These are phyloP conservation scores for Drosophila robusta DNA, from an alignment of 2,888 invertebrate genomes.

Conservation along the genomic window DNA sequence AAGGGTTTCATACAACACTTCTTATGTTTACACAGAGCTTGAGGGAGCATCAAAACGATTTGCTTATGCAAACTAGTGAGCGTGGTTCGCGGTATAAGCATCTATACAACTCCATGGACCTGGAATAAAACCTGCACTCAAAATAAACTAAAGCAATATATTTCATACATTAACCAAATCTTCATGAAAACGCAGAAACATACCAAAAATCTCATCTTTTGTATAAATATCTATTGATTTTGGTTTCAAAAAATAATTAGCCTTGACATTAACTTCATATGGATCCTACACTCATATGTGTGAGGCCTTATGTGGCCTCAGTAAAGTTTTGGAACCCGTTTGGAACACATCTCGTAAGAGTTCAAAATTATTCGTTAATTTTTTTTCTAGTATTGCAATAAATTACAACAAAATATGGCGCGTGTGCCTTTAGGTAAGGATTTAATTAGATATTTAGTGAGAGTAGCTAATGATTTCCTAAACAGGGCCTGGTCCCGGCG, in stretches of 20 bases:
- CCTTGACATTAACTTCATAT: conserved; percentile 27
- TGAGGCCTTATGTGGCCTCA: not conserved
- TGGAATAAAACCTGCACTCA: conserved; percentile 57
- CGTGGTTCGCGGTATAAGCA: conserved; percentile 82
- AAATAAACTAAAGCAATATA: conserved; percentile 43
- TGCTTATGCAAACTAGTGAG: conserved; percentile 77
- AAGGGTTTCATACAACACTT: not conserved
- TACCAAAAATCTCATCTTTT: not conserved
- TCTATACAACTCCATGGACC: conserved; percentile 83
- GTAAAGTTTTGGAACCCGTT: conserved; percentile 19
- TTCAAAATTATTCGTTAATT: conserved; percentile 54
- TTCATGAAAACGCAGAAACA: not conserved
- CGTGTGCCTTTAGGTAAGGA: conserved; percentile 63
- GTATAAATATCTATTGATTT: conserved; percentile 5
- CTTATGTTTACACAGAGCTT: conserved; percentile 54
- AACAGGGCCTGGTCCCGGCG: conserved; percentile 88
- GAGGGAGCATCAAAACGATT: conserved; percentile 80
- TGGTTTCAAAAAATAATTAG: conserved; percentile 1
- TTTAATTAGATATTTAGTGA: fast-evolving
- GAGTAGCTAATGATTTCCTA: not conserved
- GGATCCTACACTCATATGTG: not conserved
- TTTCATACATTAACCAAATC: conserved; percentile 7
- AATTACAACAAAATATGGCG: conserved; percentile 49
- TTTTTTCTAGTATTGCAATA: conserved; percentile 76
- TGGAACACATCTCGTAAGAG: conserved; percentile 61